Evolutionary conservation across 2,113 vertebrate genomes (phyloP).

Genomic region (Spheniscus mendiculus): DNA sequence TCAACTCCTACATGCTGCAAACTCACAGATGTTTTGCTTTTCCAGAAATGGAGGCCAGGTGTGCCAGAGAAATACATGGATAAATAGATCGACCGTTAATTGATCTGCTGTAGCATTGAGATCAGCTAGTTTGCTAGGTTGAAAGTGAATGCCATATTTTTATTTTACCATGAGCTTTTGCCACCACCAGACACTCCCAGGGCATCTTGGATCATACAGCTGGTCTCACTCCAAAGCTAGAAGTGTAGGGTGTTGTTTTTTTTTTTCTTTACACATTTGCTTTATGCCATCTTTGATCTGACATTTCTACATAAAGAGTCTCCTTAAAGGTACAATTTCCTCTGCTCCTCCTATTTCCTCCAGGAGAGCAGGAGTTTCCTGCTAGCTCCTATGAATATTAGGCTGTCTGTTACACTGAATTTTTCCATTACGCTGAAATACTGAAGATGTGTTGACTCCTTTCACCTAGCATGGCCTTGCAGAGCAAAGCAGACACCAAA

Average conservation of each 20-base stretch:
- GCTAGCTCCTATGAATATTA: not conserved
- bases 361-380: not conserved
- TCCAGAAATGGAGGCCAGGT: not conserved
- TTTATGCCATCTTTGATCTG: not conserved
- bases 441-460: not conserved
- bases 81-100: not conserved
- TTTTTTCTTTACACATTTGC: not conserved
- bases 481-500: not conserved
- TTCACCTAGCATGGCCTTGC: not conserved
- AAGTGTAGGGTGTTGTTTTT: rapidly evolving
- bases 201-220: not conserved
- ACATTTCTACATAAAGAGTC: not conserved
- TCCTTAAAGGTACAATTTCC: not conserved
- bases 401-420: not conserved
- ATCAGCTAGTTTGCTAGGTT: not conserved
- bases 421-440: rapidly evolving
- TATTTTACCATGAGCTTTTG: not conserved
- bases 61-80: not conserved
- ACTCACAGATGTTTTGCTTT: not conserved
- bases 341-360: not conserved
- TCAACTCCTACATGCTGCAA: not conserved
- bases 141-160: not conserved
- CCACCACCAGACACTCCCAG: not conserved
- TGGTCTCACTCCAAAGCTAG: not conserved
- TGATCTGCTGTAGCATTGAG: not conserved